Evolutionary conservation across 2,888 invertebrate species (phyloP).

Genomic region (Xestoiulus laeticollis): DNA sequence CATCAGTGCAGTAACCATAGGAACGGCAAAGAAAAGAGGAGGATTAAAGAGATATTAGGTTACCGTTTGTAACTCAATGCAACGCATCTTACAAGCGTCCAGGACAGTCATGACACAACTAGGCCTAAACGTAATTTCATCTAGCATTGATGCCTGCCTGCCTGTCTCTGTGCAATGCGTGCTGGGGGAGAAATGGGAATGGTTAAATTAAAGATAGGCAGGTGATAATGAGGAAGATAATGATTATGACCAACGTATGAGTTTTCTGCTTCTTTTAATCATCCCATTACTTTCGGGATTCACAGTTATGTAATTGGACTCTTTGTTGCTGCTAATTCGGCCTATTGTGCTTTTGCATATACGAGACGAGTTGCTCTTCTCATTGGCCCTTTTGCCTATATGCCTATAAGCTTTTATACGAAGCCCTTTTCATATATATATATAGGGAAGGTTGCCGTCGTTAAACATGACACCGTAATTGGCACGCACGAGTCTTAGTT

Average conservation of each 20-base stretch:
- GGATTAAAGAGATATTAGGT: constrained; percentile 43
- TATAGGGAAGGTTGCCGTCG: neutral
- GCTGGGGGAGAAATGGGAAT: neutral
- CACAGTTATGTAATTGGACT: constrained; percentile 39
- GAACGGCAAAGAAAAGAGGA: constrained; percentile 13
- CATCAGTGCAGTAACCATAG: neutral
- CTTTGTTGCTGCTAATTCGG: constrained; percentile 32
- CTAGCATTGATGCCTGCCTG: neutral
- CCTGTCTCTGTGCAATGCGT: neutral
- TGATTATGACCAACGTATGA: constrained; percentile 41
- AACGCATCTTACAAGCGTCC: neutral
- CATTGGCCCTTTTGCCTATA: neutral
- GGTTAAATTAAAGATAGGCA: constrained; percentile 36
- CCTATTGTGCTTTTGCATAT: constrained; percentile 30
- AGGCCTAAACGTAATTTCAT: constrained; percentile 43
- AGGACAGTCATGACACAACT: neutral
- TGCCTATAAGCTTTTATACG: neutral
- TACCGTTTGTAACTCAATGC: constrained; percentile 32
- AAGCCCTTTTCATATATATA: neutral
- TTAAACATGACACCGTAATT: constrained; percentile 9
- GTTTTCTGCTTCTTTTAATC: constrained; percentile 39
- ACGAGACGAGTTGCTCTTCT: neutral
- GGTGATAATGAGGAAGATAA: constrained; percentile 38
- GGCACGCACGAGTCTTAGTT: neutral
- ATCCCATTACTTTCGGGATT: constrained; percentile 24